Evolutionary conservation across 2,888 invertebrate genomes (phyloP).

Genomic region (Eupsilia transversa): DNA sequence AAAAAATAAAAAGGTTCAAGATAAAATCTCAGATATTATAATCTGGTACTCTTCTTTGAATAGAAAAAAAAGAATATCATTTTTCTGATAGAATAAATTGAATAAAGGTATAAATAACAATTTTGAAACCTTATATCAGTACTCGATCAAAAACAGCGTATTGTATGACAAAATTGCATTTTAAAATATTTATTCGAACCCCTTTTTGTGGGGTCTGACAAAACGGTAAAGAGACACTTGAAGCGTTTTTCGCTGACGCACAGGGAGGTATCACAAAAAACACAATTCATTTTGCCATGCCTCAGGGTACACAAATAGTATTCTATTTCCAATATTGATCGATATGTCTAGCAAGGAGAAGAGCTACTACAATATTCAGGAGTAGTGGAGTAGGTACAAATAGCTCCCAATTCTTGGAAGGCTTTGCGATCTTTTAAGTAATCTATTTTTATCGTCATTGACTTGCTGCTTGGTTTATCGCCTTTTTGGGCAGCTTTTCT

Average conservation of each 20-base stretch:
- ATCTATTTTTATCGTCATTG: constrained; percentile 11
- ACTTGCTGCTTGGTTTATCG: neutral
- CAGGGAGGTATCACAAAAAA: constrained; percentile 56
- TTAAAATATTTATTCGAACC: constrained; percentile 49
- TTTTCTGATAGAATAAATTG: constrained; percentile 23
- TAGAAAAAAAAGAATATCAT: constrained; percentile 1
- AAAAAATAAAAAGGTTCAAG: neutral
- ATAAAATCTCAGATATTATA: neutral
- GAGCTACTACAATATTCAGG: constrained; percentile 18
- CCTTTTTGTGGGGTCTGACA: constrained; percentile 36
- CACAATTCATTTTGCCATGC: constrained; percentile 52
- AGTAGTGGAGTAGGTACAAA: constrained; percentile 17
- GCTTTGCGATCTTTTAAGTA: neutral
- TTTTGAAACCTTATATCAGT: constrained; percentile 15
- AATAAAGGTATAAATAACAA: constrained; percentile 8
- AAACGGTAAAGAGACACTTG: constrained; percentile 31
- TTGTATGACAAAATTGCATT: constrained; percentile 47
- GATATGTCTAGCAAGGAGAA: constrained; percentile 41
- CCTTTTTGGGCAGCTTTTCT: too few relatives aligned
- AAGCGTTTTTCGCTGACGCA: constrained; percentile 58
- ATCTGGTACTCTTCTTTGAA: neutral
- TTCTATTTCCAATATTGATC: constrained; percentile 59
- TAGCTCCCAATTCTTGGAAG: neutral
- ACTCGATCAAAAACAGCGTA: constrained; percentile 35
- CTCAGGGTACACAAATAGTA: constrained; percentile 57